Evolutionary conservation across 1,140 invertebrate species (phyloP), one percentile per base, ranked within the genome.

Genomic region (Vanessa tameamea): DNA sequence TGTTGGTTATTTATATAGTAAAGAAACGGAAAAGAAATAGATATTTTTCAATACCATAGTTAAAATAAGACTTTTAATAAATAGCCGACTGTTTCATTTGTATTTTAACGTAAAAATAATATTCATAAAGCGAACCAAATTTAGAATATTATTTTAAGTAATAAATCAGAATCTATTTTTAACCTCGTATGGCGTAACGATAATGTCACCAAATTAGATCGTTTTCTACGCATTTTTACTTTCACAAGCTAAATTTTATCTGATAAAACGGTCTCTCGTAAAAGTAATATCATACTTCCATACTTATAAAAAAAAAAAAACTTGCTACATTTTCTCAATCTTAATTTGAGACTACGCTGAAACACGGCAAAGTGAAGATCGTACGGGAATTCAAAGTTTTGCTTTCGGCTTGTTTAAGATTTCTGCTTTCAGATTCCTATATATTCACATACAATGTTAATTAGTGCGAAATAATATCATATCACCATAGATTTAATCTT

Each of bases 321-420:
- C 50, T 74, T 74, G 61, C 69, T 64, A 47, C 65, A 61, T 73
- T 61, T 69, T 67, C 72, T 59, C 65, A 57, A 67, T 73, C 72
- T 73, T 59, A 59, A 67, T 73, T 73, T 48, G 64, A 37, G 53
- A 64, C 67, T 73, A 51, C 20, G 15, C n/a, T 53, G 15, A 53
- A 53, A 53, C 51, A 53, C 51, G 51, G n/a, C 16, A 4, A 53
- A 53, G 15, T 16, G n/a, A 53, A 53, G 6, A 53, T 53, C n/a
- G 51, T 53, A 6, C n/a, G 51, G 15, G n/a, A 51, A 51, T 5
- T 53, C 7, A 53, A 53, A 7, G 51, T 15, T 15, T 53, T 53
- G n/a, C 51, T 53, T 43, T 53, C 51, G 51, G n/a, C 16, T 53
- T 53, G 51, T 53, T 53, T 16, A 53, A 53, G 7, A 15, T 53